Base-by-base conservation (phyloP, 2,888 invertebrate species). In the Epirrhoe alternata region DNA sequence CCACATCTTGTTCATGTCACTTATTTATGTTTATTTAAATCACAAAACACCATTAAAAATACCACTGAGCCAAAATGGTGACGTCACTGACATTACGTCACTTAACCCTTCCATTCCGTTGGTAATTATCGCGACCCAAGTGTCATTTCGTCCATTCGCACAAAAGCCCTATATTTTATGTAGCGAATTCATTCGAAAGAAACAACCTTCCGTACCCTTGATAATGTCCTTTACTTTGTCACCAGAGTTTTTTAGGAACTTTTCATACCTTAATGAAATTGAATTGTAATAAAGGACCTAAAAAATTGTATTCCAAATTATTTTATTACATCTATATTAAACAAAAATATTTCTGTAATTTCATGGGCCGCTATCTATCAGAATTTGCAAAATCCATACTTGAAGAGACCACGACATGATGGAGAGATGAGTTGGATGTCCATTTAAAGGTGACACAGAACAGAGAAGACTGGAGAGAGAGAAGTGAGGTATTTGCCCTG, bases 141-240 rank as follows among this genome's bases (percentile, higher is more conserved):
- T 66, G 50, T 70, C 70, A 66, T 64, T 68, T 64, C 57, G 68
- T 64, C 54, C 64, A 64, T 64, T 58, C 45, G 16, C 42, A 58
- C 68, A 69, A 69, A 69, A 63, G 50, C 57, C 58, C 65, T 45
- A 69, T 72, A 69, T 68, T 74, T 70, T 66, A 71, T 72, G 72
- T 66, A 16, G 52, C 60, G 45, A 67, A 70, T 72, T 68, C 66
- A 66, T 70, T 70, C 52, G 17, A 56, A 63, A 57, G 53, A 56
- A 64, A 58, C 35, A 51, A 24, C 47, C 51, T 60, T 30, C 24
- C 38, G 8, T 6, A 52, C 16, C 17, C 42, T 53, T 45, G 16
- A 24, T 52, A 64, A 57, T 42, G 53, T 59, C n/a, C 10, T 53
- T 58, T 53, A 42, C 56, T 12, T 14, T 56, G 17, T 56, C 10